Evolutionary conservation across 2,113 vertebrate genomes (phyloP).

Genomic region (Eupsittula cactorum): DNA sequence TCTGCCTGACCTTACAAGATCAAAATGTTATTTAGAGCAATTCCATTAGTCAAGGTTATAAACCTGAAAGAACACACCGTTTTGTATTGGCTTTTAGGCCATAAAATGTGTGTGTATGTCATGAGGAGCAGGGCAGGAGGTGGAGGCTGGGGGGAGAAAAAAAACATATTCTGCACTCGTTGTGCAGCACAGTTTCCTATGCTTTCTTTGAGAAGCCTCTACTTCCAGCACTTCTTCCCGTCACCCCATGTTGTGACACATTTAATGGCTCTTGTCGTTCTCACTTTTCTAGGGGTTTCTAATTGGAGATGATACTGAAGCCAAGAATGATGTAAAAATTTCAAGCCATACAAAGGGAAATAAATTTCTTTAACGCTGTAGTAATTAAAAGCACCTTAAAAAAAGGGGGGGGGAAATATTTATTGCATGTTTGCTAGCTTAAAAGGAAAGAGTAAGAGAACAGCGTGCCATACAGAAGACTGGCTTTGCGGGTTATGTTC

Average conservation of each 20-base stretch:
- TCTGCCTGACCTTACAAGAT: slow-evolving; percentile 80
- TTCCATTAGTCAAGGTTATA: slow-evolving; percentile 77
- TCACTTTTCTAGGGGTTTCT: slow-evolving; percentile 54
- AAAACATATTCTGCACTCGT: slow-evolving; percentile 42
- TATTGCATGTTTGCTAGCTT: not conserved
- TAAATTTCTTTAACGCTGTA: slow-evolving; percentile 27
- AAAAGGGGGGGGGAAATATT: not conserved
- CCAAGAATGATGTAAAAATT: slow-evolving; percentile 71
- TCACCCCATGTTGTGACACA: slow-evolving; percentile 40
- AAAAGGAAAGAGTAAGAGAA: not conserved
- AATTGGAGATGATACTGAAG: slow-evolving; percentile 64
- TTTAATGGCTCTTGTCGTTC: slow-evolving; percentile 63
- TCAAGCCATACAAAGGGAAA: slow-evolving; percentile 47
- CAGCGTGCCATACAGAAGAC: not conserved
- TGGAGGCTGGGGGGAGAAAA: not conserved
- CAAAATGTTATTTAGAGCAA: slow-evolving; percentile 81
- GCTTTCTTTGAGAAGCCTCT: slow-evolving; percentile 44
- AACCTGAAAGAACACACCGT: slow-evolving; percentile 75
- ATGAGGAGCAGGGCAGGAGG: not conserved
- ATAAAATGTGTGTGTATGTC: slow-evolving; percentile 51
- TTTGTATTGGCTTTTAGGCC: slow-evolving; percentile 41
- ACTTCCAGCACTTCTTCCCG: slow-evolving; percentile 47
- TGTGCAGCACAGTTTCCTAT: slow-evolving; percentile 24
- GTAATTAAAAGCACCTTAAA: slow-evolving; percentile 10
- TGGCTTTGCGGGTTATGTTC: not conserved